Conservation (phyloP, 2,113 vertebrate species). For the Silurus glanis region DNA sequence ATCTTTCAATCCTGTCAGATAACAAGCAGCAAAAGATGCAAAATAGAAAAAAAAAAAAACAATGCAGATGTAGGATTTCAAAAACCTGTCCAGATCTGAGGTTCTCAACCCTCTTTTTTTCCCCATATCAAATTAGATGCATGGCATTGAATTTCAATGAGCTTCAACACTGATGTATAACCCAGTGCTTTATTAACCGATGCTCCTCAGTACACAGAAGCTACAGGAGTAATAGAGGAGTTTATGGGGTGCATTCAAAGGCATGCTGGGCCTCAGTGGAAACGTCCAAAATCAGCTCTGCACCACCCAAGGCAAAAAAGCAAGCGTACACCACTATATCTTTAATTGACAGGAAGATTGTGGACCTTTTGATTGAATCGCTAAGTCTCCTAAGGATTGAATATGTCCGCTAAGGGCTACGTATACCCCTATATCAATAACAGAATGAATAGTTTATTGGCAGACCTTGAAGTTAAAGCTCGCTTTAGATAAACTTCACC, state of each 20-base stretch:
- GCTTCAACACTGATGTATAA: neutral
- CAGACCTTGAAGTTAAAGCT: constrained; percentile 58
- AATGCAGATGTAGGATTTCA: neutral
- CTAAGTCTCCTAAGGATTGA: constrained; percentile 54
- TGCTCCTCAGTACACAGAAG: constrained; percentile 17
- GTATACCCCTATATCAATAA: constrained; percentile 43
- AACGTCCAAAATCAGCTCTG: neutral
- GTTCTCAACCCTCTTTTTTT: neutral
- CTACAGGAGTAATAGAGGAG: neutral
- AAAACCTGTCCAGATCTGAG: neutral
- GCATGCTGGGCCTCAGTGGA: neutral
- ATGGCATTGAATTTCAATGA: constrained; percentile 13
- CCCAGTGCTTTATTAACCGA: constrained; percentile 19
- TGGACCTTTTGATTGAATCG: constrained; percentile 40
- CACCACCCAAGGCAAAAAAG: constrained; percentile 25
- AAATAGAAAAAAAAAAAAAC: neutral
- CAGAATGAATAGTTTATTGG: constrained; percentile 69
- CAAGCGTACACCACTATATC: constrained; percentile 45
- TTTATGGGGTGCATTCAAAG: neutral
- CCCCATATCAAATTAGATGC: neutral
- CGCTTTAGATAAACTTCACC: neutral
- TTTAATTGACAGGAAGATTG: constrained; percentile 68
- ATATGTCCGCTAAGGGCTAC: constrained; percentile 27
- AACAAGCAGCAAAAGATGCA: neutral
- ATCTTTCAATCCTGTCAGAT: neutral